A percentile compares a stretch with the other conserved stretches of the same genome.
Evolutionary conservation across 1,140 invertebrate species (phyloP).

Genomic region (Drosophila lini): DNA sequence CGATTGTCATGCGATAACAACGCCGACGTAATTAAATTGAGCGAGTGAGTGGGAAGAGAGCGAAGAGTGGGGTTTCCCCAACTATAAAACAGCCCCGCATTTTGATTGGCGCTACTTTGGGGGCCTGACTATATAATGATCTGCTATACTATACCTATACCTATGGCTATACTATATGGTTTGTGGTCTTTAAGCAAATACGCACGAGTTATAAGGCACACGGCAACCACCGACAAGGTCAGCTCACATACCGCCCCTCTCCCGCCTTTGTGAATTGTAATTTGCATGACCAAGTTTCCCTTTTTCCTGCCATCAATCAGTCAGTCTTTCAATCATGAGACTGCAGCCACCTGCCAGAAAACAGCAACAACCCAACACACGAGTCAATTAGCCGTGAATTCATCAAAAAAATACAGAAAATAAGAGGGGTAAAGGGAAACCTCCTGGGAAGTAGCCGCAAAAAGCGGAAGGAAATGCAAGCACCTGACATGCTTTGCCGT

Average conservation of each 20-base stretch:
- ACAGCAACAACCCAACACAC: slow-evolving; percentile 12
- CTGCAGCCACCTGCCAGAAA: slow-evolving; percentile 26
- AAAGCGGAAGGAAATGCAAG: slow-evolving; percentile 10
- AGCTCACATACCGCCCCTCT: neutral
- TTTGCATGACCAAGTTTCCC: slow-evolving; percentile 27
- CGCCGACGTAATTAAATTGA: slow-evolving; percentile 17
- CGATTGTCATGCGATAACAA: slow-evolving; percentile 17
- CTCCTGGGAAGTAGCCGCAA: neutral
- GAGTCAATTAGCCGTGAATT: slow-evolving; percentile 64
- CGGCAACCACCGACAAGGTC: slow-evolving; percentile 18
- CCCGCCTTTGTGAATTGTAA: neutral
- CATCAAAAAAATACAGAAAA: slow-evolving; percentile 21
- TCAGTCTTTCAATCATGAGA: slow-evolving; percentile 43
- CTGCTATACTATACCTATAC: neutral
- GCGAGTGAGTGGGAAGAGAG: neutral
- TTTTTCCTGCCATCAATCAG: slow-evolving; percentile 32
- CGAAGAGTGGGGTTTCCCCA: neutral
- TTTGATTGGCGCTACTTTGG: slow-evolving; percentile 69
- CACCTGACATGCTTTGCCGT: slow-evolving; percentile 14
- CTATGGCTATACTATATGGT: slow-evolving; percentile 3
- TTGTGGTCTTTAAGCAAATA: slow-evolving; percentile 30
- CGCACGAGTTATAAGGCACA: slow-evolving; percentile 22
- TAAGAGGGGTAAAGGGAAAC: neutral
- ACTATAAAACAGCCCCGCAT: slow-evolving; percentile 19
- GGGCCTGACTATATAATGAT: slow-evolving; percentile 52